Conservation (phyloP, 2,888 invertebrate genomes). For the Cosmopolites sordidus region DNA sequence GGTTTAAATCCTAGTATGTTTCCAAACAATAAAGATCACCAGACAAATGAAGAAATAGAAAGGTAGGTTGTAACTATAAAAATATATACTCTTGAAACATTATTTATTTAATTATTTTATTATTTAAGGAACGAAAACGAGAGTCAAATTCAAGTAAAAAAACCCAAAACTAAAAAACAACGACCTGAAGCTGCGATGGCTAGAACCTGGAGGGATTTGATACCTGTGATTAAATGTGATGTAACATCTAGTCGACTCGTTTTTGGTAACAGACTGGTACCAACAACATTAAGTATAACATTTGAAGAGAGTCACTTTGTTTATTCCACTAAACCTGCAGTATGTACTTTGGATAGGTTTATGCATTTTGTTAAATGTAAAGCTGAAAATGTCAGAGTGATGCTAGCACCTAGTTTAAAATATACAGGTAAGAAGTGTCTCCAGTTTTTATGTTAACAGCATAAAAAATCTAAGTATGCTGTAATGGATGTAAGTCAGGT, state of each 20-base stretch:
- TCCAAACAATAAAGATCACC: constrained; percentile 49
- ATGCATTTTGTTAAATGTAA: constrained; percentile 95
- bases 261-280: constrained; percentile 91
- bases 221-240: constrained; percentile 94
- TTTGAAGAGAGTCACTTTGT: constrained; percentile 93
- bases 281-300: constrained; percentile 86
- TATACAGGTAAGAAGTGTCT: constrained; percentile 61
- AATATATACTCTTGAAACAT: too few species aligned
- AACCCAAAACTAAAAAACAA: constrained; percentile 40
- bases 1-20: constrained; percentile 77
- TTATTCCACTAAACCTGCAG: constrained; percentile 93
- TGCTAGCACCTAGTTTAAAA: constrained; percentile 93
- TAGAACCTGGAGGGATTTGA: constrained; percentile 90
- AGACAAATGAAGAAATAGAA: constrained; percentile 35
- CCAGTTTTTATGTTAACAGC: background rate
- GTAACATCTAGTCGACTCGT: constrained; percentile 89
- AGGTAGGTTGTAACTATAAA: constrained; percentile 27
- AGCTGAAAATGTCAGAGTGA: constrained; percentile 92
- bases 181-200: constrained; percentile 80
- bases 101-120: background rate
- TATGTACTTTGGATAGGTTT: constrained; percentile 86
- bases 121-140: constrained; percentile 33
- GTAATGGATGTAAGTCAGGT: too few species aligned
- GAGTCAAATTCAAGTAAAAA: constrained; percentile 27
- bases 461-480: too few species aligned